Evolutionary conservation across 2,888 invertebrate genomes (phyloP), one percentile per base, ranked within the genome.

Genomic region (Allygus modestus): DNA sequence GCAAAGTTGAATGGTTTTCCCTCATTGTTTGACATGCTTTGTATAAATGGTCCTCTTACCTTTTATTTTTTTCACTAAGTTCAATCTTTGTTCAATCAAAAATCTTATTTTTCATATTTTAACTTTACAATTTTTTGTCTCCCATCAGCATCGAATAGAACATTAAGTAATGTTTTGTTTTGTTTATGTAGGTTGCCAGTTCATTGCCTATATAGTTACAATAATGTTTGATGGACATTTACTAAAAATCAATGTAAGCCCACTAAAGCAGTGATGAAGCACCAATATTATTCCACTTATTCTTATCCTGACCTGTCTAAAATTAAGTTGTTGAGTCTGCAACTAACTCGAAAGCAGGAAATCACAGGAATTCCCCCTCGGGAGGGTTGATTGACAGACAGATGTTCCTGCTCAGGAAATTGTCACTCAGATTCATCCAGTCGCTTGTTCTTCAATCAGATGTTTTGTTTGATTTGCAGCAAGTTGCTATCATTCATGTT

Each of bases 371-470:
- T 15, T 65, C 65, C 65, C 65, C 28, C 17, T 31, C 5, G 54
- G 17, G 51, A 51, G 54, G 4, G 7, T 4, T 54, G 54, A 28
- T 65, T 65, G 65, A 65, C 65, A 28, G 65, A 28, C 65, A 65
- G 28, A 65, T 65, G 65, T 65, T 65, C n/a, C 65, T 31, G 28
- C 17, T 65, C 28, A 65, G 65, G 65, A 65, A 65, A 28, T 65
- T 65, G 65, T 65, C 65, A 65, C 23, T 65, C 15, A 65, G n/a
- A 65, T 65, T 65, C 31, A 65, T 28, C 65, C 12, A 28, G 58
- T 15, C 15, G 65, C 65, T 65, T 54, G 54, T 54, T 54, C 54
- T 54, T 15, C 65, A 65, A 31, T 31, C 65, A 65, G 58, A 5
- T 58, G 58, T 58, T 58, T 58, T 4, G 9, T 20, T 58, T 7